Evolutionary conservation across 1,140 invertebrate genomes (phyloP).

Genomic region (Euglossa dilemma): DNA sequence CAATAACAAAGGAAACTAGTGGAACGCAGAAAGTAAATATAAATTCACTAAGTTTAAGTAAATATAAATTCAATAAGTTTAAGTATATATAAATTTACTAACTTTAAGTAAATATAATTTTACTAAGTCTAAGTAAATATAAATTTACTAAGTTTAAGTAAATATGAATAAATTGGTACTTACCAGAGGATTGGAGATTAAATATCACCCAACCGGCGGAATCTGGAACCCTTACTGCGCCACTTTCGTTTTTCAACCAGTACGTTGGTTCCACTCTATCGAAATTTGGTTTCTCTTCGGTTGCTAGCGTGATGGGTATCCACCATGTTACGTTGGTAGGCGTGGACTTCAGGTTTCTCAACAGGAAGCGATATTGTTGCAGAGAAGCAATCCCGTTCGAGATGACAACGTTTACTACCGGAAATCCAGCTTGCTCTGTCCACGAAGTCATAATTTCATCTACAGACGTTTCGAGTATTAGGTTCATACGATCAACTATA

Average conservation of each 20-base stretch:
- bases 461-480: slow-evolving; percentile 68
- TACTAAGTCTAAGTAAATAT: no score
- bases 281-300: slow-evolving; percentile 82
- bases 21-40: no score
- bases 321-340: slow-evolving; percentile 80
- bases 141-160: no score
- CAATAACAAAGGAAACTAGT: no score
- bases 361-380: slow-evolving; percentile 82
- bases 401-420: slow-evolving; percentile 85
- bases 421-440: slow-evolving; percentile 89
- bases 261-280: slow-evolving; percentile 80
- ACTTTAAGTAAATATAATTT: no score
- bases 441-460: slow-evolving; percentile 86
- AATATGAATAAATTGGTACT: slow-evolving; percentile 26
- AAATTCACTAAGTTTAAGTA: no score
- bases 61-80: no score
- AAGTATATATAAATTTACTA: no score
- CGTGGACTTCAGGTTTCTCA: slow-evolving; percentile 75
- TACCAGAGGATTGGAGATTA: slow-evolving; percentile 87
- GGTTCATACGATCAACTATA: slow-evolving; percentile 71
- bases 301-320: slow-evolving; percentile 85
- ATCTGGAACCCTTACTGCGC: slow-evolving; percentile 64
- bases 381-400: slow-evolving; percentile 76
- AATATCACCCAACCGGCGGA: slow-evolving; percentile 86
- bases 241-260: slow-evolving; percentile 73